phyloP scores from a whole-genome alignment of 1,140 invertebrate genomes.

The Pectinophora gossypiella region DNA sequence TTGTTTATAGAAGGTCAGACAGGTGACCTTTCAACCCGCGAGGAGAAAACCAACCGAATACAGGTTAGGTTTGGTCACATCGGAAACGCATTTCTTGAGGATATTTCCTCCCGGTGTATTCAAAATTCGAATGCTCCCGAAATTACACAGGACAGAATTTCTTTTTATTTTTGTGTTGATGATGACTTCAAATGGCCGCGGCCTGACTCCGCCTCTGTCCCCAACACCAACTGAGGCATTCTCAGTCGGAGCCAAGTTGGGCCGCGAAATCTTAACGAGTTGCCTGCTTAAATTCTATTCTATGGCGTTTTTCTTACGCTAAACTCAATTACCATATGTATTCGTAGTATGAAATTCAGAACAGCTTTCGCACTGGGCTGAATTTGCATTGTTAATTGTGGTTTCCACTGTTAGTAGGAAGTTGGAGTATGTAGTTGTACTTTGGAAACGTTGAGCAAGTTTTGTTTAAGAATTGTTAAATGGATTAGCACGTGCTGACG shows the following conservation, averaged over 20 bases:
- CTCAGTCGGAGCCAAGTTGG: neutral
- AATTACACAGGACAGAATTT: no score
- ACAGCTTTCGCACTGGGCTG: constrained; percentile 33
- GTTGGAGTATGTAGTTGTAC: neutral
- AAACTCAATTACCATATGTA: constrained; percentile 61
- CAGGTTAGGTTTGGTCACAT: no score
- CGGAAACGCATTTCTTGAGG: no score
- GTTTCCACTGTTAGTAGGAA: constrained; percentile 16
- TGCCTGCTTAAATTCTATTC: constrained; percentile 24
- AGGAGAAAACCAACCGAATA: no score
- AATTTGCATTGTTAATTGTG: constrained; percentile 66
- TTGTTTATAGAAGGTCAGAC: no score
- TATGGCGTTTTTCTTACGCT: constrained; percentile 43
- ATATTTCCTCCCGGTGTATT: no score
- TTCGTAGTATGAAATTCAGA: constrained; percentile 59
- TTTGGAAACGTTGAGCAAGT: neutral
- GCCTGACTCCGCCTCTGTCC: no score
- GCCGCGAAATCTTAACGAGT: constrained; percentile 38
- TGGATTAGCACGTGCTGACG: neutral
- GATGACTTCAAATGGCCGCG: no score
- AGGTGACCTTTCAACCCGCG: no score
- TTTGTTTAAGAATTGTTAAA: neutral
- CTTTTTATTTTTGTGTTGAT: no score
- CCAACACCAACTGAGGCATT: no score
- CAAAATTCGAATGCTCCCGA: no score